These are phyloP conservation scores for Anthopleura sola DNA, from an alignment of 64 coral and sea anemone species.

Conservation along the genomic window DNA sequence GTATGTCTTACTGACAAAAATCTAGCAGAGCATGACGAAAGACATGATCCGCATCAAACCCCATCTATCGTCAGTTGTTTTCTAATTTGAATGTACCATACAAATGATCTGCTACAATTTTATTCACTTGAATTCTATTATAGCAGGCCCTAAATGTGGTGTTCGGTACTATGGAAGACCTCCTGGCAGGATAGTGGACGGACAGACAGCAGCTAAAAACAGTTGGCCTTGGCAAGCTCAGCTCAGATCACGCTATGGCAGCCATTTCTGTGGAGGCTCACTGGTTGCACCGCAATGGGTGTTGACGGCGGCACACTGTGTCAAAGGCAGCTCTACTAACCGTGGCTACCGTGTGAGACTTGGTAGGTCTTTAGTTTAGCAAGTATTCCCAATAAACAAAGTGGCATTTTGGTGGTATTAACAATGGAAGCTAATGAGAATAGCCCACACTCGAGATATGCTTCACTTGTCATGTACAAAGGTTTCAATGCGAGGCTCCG, in stretches of 20 bases:
- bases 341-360: conserved; percentile 10
- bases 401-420: no score
- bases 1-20: neutral
- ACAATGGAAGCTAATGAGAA: no score
- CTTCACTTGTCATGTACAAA: no score
- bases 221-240: conserved; percentile 49
- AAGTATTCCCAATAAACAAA: no score
- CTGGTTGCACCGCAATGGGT: conserved; percentile 31
- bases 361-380: neutral
- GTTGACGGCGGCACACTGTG: conserved; percentile 39
- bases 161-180: conserved; percentile 24
- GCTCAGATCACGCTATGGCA: neutral
- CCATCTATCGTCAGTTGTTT: no score
- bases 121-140: neutral
- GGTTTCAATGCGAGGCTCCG: no score
- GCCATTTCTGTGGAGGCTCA: conserved; percentile 33
- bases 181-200: conserved; percentile 32
- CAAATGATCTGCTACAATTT: no score
- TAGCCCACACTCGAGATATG: no score
- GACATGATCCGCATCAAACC: no score
- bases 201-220: conserved; percentile 42
- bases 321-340: neutral
- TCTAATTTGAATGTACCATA: no score
- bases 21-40: no score
- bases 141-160: conserved; percentile 17